phyloP scores from a whole-genome alignment of 1,140 invertebrate genomes.

The Dreissena rostriformis region DNA sequence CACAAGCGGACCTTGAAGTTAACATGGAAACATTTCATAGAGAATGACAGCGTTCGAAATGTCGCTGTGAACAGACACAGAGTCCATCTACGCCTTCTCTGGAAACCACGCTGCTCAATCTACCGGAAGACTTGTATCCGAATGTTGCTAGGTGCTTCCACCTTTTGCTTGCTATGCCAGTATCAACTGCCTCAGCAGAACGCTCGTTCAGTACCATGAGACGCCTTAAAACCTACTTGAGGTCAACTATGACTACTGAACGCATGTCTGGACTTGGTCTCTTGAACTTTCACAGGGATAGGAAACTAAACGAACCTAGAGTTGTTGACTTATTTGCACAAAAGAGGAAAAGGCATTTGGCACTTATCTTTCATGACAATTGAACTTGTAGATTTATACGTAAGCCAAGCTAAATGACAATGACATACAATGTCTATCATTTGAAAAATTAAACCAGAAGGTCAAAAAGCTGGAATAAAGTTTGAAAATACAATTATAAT shows the following conservation, averaged over 20 bases:
- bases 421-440: no score
- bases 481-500: background rate
- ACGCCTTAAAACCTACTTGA: slow-evolving; percentile 34
- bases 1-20: slow-evolving; percentile 10
- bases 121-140: slow-evolving; percentile 22
- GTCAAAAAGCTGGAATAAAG: background rate
- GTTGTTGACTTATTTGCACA: background rate
- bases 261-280: slow-evolving; percentile 15
- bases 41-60: slow-evolving; percentile 19
- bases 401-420: no score
- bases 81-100: no score
- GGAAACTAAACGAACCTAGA: slow-evolving; percentile 1
- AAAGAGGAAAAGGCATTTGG: background rate
- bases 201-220: slow-evolving; percentile 35
- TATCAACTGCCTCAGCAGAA: slow-evolving; percentile 52
- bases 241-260: slow-evolving; percentile 10
- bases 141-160: slow-evolving; percentile 8
- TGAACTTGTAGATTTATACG: no score
- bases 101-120: background rate
- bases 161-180: slow-evolving; percentile 39
- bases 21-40: slow-evolving; percentile 14
- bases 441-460: no score
- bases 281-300: slow-evolving; percentile 3
- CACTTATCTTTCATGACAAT: background rate
- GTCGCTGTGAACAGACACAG: slow-evolving; percentile 6